Evolutionary conservation across 2,888 invertebrate genomes (phyloP), one percentile per base, ranked within the genome.

Genomic region (Adelognathus sp.): DNA sequence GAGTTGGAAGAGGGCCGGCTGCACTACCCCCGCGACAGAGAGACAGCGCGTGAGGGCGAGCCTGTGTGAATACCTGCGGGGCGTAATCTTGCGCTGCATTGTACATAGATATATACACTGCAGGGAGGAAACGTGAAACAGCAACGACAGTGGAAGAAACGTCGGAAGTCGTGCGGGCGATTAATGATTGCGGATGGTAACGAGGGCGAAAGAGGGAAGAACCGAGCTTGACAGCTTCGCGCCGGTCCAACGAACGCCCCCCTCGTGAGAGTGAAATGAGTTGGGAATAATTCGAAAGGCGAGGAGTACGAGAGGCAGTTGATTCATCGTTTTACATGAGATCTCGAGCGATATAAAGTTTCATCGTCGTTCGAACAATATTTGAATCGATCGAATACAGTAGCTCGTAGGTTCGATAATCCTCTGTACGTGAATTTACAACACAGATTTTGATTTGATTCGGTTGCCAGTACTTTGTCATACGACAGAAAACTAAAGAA

Each of bases 101-200:
- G 24, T 41, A 63, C 41, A 36, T 63, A 36, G 39, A 36, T 29
- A 9, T 31, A 46, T 18, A 18, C 36, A 31, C 9, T 14, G 44
- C 31, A 52, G 31, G n/a, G 64, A 54, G 72, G 70, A 83, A 82
- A 78, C 58, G 33, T 56, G 1, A n/a, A 54, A 78, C 71, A 67
- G 70, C 61, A 77, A 76, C 66, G 69, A 75, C 64, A 79, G 69
- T 67, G 60, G 31, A 56, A 50, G 70, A 69, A 33, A 76, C 66
- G 73, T 72, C 73, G 54, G 79, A 83, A 81, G 64, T 81, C 81
- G 79, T 80, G 76, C 74, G 76, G 56, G 77, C 75, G 82, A 84
- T 83, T 82, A 83, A 83, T 82, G 80, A 82, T 82, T 83, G 78
- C 79, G 14, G n/a, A n/a, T n/a, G 7, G 52, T 66, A 58, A 71